Percentiles rank a stretch among this genome's conserved stretches.
These are phyloP conservation scores for Rhyacichthys aspro DNA, from an alignment of 2,797 vertebrate genomes.

Conservation along the genomic window DNA sequence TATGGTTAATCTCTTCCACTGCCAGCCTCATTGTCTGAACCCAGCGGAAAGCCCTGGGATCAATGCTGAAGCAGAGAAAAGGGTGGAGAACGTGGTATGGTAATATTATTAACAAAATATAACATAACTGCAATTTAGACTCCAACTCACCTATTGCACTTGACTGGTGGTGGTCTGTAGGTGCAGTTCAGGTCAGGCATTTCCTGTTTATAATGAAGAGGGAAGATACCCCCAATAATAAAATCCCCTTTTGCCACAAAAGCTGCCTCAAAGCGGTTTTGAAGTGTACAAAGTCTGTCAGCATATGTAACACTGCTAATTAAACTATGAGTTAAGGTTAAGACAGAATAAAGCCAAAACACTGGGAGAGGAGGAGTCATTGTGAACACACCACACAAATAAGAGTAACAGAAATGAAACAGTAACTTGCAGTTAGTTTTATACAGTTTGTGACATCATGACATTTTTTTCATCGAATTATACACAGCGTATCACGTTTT, in stretches of 20 bases:
- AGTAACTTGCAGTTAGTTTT: slow-evolving; percentile 37
- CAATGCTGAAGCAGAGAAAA: slow-evolving; percentile 67
- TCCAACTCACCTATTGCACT: slow-evolving; percentile 80
- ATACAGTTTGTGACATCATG: slow-evolving; percentile 23
- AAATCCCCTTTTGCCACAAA: slow-evolving; percentile 71
- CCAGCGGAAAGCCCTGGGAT: slow-evolving; percentile 80
- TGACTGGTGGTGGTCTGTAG: slow-evolving; percentile 68
- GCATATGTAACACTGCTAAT: slow-evolving; percentile 8
- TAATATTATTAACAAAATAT: neutral
- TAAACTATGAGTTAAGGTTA: slow-evolving; percentile 5
- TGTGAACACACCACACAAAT: slow-evolving; percentile 22
- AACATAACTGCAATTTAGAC: slow-evolving; percentile 8
- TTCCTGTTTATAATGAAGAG: slow-evolving; percentile 80
- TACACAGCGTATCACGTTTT: neutral
- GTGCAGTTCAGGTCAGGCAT: slow-evolving; percentile 75
- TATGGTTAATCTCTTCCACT: slow-evolving; percentile 78
- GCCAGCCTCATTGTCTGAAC: slow-evolving; percentile 79
- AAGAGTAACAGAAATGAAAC: neutral
- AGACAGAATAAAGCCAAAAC: slow-evolving; percentile 32
- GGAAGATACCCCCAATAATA: slow-evolving; percentile 79
- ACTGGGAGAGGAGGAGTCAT: slow-evolving; percentile 59
- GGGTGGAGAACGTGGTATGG: neutral
- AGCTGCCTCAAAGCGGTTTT: slow-evolving; percentile 68
- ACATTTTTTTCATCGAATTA: slow-evolving; percentile 32
- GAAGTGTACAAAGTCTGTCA: slow-evolving; percentile 58